Conservation (phyloP, 64 coral and sea anemone species). For the Hydrozoanthus tunicans region DNA sequence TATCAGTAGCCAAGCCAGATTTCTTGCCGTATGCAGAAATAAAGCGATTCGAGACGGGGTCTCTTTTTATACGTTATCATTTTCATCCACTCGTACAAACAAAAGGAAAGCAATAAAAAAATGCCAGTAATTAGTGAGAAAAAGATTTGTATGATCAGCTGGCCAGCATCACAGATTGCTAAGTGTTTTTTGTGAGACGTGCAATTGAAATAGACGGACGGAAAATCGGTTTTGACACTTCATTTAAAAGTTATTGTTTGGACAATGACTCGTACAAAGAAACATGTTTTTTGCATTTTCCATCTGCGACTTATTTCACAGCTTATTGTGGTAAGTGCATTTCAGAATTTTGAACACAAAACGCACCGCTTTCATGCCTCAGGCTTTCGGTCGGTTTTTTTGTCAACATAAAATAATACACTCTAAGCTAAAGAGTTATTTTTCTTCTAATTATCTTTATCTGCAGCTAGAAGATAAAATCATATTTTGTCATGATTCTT, state of each 20-base stretch:
- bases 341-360: neutral
- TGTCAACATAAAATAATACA: neutral
- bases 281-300: slow-evolving; percentile 2
- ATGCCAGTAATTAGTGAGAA: slow-evolving; percentile 65
- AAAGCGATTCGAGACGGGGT: slow-evolving; percentile 8
- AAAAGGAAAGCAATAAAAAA: slow-evolving; percentile 53
- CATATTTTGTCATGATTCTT: slow-evolving; percentile 18
- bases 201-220: slow-evolving; percentile 3
- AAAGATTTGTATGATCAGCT: slow-evolving; percentile 41
- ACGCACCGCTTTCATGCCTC: no score
- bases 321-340: slow-evolving; percentile 24
- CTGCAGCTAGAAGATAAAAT: slow-evolving; percentile 44
- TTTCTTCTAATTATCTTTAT: slow-evolving; percentile 15
- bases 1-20: neutral
- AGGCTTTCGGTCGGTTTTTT: slow-evolving; percentile 16
- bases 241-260: slow-evolving; percentile 40
- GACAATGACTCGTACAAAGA: slow-evolving; percentile 29
- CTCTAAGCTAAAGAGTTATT: neutral
- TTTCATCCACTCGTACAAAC: slow-evolving; percentile 32
- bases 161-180: slow-evolving; percentile 1
- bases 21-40: neutral
- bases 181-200: neutral
- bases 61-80: slow-evolving; percentile 58
- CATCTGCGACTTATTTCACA: neutral
- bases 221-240: slow-evolving; percentile 13